Evolutionary conservation across 2,113 vertebrate genomes (phyloP).

Genomic region (Chaetops frenatus): DNA sequence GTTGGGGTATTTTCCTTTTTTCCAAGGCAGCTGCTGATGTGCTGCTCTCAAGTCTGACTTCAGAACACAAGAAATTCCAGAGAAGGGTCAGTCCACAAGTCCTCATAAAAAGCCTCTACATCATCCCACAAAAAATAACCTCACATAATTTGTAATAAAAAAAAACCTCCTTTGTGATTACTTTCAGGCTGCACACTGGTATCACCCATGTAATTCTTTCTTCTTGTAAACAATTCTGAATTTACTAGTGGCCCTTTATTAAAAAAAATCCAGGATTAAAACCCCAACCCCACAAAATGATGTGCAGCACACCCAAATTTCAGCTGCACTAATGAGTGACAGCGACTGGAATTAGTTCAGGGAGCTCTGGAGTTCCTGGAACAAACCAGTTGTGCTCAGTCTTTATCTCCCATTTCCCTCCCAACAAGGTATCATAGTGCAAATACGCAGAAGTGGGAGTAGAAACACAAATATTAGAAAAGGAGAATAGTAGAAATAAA

Average conservation of each 20-base stretch:
- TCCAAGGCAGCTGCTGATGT: background rate
- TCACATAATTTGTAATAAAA: background rate
- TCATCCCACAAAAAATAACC: background rate
- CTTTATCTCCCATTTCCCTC: background rate
- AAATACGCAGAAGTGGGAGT: background rate
- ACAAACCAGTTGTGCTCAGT: background rate
- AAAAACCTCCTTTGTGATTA: background rate
- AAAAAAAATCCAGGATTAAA: background rate
- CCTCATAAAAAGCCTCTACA: rapidly evolving
- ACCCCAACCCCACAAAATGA: background rate
- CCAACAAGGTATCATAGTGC: background rate
- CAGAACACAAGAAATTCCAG: background rate
- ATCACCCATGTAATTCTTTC: rapidly evolving
- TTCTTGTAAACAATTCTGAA: background rate
- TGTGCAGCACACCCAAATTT: background rate
- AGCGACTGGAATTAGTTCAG: background rate
- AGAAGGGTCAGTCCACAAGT: background rate
- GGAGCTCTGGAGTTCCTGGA: background rate
- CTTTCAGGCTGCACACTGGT: background rate
- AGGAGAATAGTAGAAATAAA: background rate
- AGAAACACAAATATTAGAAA: background rate
- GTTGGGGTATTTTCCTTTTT: background rate
- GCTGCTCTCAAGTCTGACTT: background rate
- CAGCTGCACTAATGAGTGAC: background rate
- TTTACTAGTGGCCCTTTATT: background rate